Percentiles rank a stretch among this genome's conserved stretches.
Conservation (phyloP, 2,888 invertebrate species). For the Trichogramma dendrolimi region DNA sequence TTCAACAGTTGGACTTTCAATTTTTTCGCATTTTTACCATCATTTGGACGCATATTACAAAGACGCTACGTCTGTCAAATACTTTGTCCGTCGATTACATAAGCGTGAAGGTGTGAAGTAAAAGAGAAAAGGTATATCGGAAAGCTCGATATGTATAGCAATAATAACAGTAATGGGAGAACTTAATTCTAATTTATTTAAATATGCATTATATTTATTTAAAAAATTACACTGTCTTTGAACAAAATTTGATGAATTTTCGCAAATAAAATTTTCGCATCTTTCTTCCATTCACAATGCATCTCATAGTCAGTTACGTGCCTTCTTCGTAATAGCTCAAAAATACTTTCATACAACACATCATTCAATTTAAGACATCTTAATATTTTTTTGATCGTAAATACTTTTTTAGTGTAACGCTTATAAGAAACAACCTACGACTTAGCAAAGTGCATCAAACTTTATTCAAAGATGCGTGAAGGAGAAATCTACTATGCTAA, state of each 20-base stretch:
- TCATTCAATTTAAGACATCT: conserved; percentile 9
- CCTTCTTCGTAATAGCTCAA: conserved; percentile 2
- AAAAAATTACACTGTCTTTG: conserved; percentile 41
- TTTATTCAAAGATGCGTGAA: conserved; percentile 35
- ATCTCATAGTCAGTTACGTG: conserved; percentile 13
- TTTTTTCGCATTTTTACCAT: conserved; percentile 3
- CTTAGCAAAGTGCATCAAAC: conserved; percentile 34
- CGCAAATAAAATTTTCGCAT: conserved; percentile 19
- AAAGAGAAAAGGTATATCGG: conserved; percentile 27
- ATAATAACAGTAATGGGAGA: conserved; percentile 32
- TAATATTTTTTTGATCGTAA: conserved; percentile 9
- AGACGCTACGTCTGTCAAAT: conserved; percentile 15
- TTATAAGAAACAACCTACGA: conserved; percentile 14
- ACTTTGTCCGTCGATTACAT: conserved; percentile 12
- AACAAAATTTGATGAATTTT: conserved; percentile 43
- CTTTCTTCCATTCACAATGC: conserved; percentile 2
- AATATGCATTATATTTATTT: conserved; percentile 33
- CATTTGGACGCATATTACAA: conserved; percentile 10
- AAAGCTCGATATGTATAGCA: conserved; percentile 33
- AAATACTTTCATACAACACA: conserved; percentile 5
- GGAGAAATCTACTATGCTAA: conserved; percentile 30
- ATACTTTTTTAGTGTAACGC: conserved; percentile 18
- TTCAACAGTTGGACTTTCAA: conserved; percentile 14
- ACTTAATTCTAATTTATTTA: conserved; percentile 33
- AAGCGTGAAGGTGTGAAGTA: conserved; percentile 24